These are phyloP conservation scores for Semnornis frantzii DNA, from an alignment of 2,113 vertebrate species.

Conservation along the genomic window DNA sequence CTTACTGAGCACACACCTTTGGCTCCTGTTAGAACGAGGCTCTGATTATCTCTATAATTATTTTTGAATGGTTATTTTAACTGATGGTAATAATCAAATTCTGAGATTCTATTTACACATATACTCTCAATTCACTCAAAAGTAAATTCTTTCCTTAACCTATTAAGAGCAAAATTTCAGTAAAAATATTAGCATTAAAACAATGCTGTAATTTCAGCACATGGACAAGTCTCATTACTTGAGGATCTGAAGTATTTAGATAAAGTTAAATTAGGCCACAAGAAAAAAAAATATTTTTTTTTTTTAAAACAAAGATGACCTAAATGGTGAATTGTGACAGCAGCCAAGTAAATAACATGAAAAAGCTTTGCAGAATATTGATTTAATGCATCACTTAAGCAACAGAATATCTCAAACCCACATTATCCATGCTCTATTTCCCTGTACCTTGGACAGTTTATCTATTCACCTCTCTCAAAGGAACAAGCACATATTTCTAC, in stretches of 20 bases:
- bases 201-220: not conserved
- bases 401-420: slow-evolving; percentile 82
- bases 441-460: slow-evolving; percentile 83
- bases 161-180: not conserved
- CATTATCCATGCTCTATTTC: slow-evolving; percentile 96
- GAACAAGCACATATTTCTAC: slow-evolving; percentile 73
- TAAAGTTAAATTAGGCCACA: slow-evolving; percentile 63
- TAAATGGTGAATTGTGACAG: slow-evolving; percentile 85
- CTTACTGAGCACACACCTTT: not conserved
- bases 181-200: not conserved
- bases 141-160: not conserved
- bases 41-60: not conserved
- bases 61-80: not conserved
- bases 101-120: not conserved
- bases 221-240: slow-evolving; percentile 1
- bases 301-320: slow-evolving; percentile 75
- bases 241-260: slow-evolving; percentile 7
- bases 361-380: slow-evolving; percentile 92
- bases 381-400: slow-evolving; percentile 92
- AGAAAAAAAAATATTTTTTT: slow-evolving; percentile 69
- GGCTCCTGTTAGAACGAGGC: not conserved
- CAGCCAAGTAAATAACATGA: slow-evolving; percentile 89
- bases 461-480: slow-evolving; percentile 80
- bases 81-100: not conserved
- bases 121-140: not conserved